Percentiles rank a stretch among this genome's conserved stretches.
Conservation (phyloP, 2,797 vertebrate species). For the Enteromius afrohamiltoni region DNA sequence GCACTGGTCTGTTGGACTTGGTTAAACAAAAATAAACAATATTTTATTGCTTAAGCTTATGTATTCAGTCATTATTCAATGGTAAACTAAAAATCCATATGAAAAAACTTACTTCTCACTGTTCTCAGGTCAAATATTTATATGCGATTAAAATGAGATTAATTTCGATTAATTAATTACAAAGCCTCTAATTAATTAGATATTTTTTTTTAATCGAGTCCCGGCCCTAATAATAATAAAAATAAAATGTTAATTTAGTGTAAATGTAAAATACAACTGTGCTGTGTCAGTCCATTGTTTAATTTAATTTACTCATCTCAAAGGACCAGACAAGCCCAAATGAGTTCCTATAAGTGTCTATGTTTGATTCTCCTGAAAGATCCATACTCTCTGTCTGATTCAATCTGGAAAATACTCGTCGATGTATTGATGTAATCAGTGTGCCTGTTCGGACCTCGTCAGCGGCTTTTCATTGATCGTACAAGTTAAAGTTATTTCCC, state of each 20-base stretch:
- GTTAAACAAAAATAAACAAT: too few relatives aligned
- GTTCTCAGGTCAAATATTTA: too few relatives aligned
- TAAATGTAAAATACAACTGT: not conserved
- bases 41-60: too few relatives aligned
- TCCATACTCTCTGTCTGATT: slow-evolving; percentile 37
- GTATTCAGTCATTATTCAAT: too few relatives aligned
- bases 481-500: slow-evolving; percentile 39
- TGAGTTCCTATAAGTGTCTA: slow-evolving; percentile 13
- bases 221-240: not conserved
- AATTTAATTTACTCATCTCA: slow-evolving; percentile 24
- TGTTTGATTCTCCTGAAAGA: slow-evolving; percentile 24
- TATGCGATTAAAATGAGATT: too few relatives aligned
- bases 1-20: too few relatives aligned
- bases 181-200: too few relatives aligned
- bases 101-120: too few relatives aligned
- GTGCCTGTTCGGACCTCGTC: not conserved
- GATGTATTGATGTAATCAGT: slow-evolving; percentile 50
- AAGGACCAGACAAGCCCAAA: slow-evolving; percentile 16
- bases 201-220: too few relatives aligned
- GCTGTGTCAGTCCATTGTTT: slow-evolving; percentile 37
- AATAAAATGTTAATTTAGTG: not conserved
- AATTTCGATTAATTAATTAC: too few relatives aligned
- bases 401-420: slow-evolving; percentile 41
- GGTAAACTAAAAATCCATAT: too few relatives aligned
- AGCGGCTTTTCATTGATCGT: slow-evolving; percentile 31